Percentiles rank a stretch among this genome's conserved stretches.
These are phyloP conservation scores for Dolichallabes microphthalmus DNA, from an alignment of 2,113 vertebrate genomes.

Conservation along the genomic window DNA sequence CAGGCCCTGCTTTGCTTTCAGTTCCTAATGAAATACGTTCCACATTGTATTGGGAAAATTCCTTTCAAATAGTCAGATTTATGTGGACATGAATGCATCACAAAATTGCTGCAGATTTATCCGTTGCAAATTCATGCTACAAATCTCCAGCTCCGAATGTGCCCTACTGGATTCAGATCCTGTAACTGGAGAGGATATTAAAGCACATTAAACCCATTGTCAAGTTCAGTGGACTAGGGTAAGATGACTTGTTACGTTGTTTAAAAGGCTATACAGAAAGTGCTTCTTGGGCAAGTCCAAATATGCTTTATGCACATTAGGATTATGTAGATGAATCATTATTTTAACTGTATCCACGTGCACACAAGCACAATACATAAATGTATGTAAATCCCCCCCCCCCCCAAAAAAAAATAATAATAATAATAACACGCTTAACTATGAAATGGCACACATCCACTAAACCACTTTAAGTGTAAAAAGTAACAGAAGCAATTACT, in stretches of 20 bases:
- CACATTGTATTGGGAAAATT: background rate
- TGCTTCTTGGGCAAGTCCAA: background rate
- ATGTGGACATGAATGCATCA: background rate
- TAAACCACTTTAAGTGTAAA: constrained; percentile 21
- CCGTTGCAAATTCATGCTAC: background rate
- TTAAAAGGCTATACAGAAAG: background rate
- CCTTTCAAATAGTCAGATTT: background rate
- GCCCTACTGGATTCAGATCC: background rate
- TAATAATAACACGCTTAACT: background rate
- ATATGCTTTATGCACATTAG: background rate
- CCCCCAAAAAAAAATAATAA: too few relatives aligned
- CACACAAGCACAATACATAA: constrained; percentile 35
- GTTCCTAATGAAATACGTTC: background rate
- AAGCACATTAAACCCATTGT: background rate
- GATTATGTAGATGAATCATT: constrained; percentile 23
- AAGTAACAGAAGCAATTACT: constrained; percentile 21
- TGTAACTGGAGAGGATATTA: background rate
- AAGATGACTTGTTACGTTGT: background rate
- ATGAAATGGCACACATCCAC: background rate
- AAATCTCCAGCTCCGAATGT: background rate
- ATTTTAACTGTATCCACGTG: constrained; percentile 61
- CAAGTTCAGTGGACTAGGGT: background rate
- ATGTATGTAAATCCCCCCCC: too few relatives aligned
- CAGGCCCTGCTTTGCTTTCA: background rate
- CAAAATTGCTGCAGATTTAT: background rate